Conservation (phyloP, 2,113 vertebrate species). For the Atrichornis clamosus region DNA sequence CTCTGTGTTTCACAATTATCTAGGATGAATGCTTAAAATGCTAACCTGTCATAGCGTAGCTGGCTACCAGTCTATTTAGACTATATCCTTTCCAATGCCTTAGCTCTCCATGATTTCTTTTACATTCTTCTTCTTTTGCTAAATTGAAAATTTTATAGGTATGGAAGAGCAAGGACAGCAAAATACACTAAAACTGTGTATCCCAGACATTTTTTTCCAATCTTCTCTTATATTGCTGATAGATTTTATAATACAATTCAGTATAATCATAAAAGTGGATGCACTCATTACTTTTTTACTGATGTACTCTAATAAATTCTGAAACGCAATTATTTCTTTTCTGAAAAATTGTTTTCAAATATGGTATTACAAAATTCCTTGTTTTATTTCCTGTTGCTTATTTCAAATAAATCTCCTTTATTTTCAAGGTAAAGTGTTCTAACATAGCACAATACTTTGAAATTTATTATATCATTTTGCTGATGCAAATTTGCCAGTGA, state of each 20-base stretch:
- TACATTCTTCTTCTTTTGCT: not conserved
- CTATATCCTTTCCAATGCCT: not conserved
- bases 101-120: not conserved
- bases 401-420: not conserved
- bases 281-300: not conserved
- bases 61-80: not conserved
- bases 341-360: not conserved
- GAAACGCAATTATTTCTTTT: not conserved
- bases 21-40: not conserved
- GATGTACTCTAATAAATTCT: slow-evolving; percentile 7
- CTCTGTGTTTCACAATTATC: not conserved
- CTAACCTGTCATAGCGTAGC: not conserved
- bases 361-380: not conserved
- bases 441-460: not conserved
- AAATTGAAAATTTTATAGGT: not conserved
- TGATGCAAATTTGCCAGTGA: not conserved
- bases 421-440: not conserved
- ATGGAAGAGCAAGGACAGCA: not conserved
- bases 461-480: not conserved
- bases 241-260: not conserved
- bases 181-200: not conserved
- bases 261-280: slow-evolving; percentile 9
- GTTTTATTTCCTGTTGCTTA: not conserved
- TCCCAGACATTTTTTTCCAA: not conserved
- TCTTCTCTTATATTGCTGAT: not conserved